Base-by-base conservation (phyloP, 2,888 invertebrate species). In the Limenitis camilla region DNA sequence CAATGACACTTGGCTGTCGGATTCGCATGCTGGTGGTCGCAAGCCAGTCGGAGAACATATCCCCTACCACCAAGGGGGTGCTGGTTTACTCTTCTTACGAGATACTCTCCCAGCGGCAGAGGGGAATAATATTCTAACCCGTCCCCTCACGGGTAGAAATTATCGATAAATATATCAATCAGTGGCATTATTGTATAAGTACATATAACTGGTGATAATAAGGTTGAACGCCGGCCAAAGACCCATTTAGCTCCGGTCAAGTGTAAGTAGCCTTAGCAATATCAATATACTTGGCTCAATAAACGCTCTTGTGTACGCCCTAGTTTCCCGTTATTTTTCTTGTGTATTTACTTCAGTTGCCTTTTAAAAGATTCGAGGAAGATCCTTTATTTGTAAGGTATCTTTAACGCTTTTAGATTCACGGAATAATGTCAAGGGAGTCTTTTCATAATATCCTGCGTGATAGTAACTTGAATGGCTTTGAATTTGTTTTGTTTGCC, bases 171-270 rank as follows among this genome's bases (percentile, higher is more conserved):
- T 38, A 38, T 45, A 49, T 52, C 45, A 52, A 43, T 56, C 46
- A 56, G 7, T 52, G 52, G 39, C 49, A 49, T 49, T 52, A 46
- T 29, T 46, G 10, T 36, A 50, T 38, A 32, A 38, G 31, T 44
- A 38, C 32, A 48, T 40, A 52, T 36, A 27, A 49, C 36, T 48
- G 29, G 40, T 49, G 61, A 61, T 62, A 65, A 61, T 56, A 55
- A 60, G 60, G 61, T 63, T 61, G 58, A 63, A 62, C 60, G 52
- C 58, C 60, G 66, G 64, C 58, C 65, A 64, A 57, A 60, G 64
- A 61, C 64, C 67, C 58, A 67, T 63, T 61, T 61, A 59, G 48
- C 58, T 52, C 55, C 60, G 63, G 65, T 66, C 63, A 66, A 65
- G 64, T 63, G 63, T 65, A 64, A 62, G 62, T 62, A 61, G 60